Percentiles rank a stretch among this genome's conserved stretches.
Conservation (phyloP, 2,797 vertebrate species). For the Menidia menidia region DNA sequence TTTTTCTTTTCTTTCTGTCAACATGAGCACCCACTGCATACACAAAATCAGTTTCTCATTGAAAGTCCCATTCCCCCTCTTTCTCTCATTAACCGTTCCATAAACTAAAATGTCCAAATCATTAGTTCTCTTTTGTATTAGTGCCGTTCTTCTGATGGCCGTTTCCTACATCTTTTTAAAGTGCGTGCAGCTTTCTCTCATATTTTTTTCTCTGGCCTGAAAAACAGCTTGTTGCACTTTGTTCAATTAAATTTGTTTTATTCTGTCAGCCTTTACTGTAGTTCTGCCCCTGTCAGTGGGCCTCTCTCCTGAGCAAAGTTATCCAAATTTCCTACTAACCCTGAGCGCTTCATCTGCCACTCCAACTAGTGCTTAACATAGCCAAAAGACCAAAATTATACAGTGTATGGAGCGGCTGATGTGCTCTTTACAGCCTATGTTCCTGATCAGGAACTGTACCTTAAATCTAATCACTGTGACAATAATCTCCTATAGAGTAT, state of each 20-base stretch:
- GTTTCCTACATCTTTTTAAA: conserved; percentile 59
- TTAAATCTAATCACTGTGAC: conserved; percentile 11
- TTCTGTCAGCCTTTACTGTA: background rate
- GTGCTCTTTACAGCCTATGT: conserved; percentile 3
- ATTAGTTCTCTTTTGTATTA: conserved; percentile 58
- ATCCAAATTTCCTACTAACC: conserved; percentile 10
- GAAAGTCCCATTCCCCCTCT: conserved; percentile 34
- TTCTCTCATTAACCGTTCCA: conserved; percentile 67
- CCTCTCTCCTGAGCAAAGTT: conserved; percentile 21
- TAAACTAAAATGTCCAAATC: conserved; percentile 66
- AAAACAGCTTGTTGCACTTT: conserved; percentile 29
- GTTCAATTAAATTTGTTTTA: conserved; percentile 8
- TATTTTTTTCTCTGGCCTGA: conserved; percentile 40
- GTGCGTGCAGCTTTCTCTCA: conserved; percentile 44
- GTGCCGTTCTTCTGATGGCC: conserved; percentile 41
- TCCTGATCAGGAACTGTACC: background rate
- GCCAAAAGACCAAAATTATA: conserved; percentile 9
- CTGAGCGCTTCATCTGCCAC: conserved; percentile 10
- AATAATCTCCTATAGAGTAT: background rate
- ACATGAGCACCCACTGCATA: conserved; percentile 39
- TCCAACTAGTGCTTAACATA: conserved; percentile 6
- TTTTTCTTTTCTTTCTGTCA: conserved; percentile 43
- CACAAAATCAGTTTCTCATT: conserved; percentile 54
- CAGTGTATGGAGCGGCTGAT: background rate
- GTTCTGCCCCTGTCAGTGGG: conserved; percentile 11